phyloP scores from a whole-genome alignment of 1,140 invertebrate genomes.

The Dinoponera quadriceps region DNA sequence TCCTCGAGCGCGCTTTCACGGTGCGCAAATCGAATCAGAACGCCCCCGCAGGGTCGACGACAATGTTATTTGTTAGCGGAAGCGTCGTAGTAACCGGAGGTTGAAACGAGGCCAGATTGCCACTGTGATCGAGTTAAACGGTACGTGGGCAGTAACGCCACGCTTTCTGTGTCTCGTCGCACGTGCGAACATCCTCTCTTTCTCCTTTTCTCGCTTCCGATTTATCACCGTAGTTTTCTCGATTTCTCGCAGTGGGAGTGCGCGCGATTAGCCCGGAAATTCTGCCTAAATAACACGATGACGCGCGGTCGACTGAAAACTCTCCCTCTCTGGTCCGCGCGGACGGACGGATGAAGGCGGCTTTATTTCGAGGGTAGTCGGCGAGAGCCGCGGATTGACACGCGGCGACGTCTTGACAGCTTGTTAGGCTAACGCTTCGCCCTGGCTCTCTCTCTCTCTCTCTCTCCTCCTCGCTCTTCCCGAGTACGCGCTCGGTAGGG shows the following conservation, averaged over 20 bases:
- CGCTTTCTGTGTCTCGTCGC: constrained; percentile 61
- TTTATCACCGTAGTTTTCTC: too few relatives aligned
- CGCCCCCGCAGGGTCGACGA: constrained; percentile 79
- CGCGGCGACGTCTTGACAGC: constrained; percentile 84
- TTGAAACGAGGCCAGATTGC: constrained; percentile 86
- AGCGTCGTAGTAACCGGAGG: constrained; percentile 84
- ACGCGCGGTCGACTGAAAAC: constrained; percentile 5
- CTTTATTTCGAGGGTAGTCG: constrained; percentile 63
- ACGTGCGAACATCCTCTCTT: constrained; percentile 25
- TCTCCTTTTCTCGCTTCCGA: not conserved
- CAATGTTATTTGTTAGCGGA: constrained; percentile 85
- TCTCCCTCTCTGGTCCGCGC: not conserved
- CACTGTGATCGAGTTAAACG: constrained; percentile 85
- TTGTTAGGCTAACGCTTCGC: constrained; percentile 81
- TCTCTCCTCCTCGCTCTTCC: not conserved
- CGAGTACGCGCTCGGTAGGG: too few relatives aligned
- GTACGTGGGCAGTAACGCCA: constrained; percentile 83
- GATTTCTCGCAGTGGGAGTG: too few relatives aligned
- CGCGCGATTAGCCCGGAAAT: too few relatives aligned
- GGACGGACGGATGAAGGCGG: constrained; percentile 14
- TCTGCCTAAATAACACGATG: too few relatives aligned
- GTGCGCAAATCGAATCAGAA: constrained; percentile 84
- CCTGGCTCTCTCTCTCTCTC: constrained; percentile 9
- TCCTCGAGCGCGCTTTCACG: constrained; percentile 66
- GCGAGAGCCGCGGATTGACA: constrained; percentile 77